Percentiles rank a stretch among this genome's conserved stretches.
Evolutionary conservation across 2,888 invertebrate species (phyloP).

Genomic region (Athalia rosae): DNA sequence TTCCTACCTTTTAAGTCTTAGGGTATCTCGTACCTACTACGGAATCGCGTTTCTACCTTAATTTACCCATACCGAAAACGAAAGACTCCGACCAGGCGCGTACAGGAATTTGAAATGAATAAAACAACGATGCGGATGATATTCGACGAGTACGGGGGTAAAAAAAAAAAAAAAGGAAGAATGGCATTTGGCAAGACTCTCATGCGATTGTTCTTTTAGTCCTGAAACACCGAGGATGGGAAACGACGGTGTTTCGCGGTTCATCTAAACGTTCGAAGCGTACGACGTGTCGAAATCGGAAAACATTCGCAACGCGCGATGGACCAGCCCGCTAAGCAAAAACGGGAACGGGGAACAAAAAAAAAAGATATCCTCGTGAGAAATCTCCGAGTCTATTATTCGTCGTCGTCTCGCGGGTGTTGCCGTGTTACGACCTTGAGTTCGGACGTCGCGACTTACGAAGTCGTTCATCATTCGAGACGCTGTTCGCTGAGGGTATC

Average conservation of each 20-base stretch:
- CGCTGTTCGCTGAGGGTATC: slow-evolving; percentile 47
- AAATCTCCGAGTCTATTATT: not conserved
- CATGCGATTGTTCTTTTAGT: slow-evolving; percentile 33
- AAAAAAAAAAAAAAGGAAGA: slow-evolving; percentile 1
- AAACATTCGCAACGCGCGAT: slow-evolving; percentile 8
- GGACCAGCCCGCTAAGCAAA: not conserved
- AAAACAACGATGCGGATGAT: too few species aligned
- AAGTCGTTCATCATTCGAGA: slow-evolving; percentile 11
- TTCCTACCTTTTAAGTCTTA: not conserved
- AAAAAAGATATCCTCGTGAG: too few species aligned
- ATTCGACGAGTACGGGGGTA: not conserved
- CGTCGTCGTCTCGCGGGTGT: not conserved
- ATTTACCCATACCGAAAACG: too few species aligned
- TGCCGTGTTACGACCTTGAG: slow-evolving; percentile 22
- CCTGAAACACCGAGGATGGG: slow-evolving; percentile 26
- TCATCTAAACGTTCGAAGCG: slow-evolving; percentile 33
- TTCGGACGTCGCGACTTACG: slow-evolving; percentile 1
- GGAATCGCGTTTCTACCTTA: not conserved
- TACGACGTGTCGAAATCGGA: slow-evolving; percentile 17
- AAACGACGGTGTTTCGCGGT: slow-evolving; percentile 40
- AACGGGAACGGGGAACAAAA: not conserved
- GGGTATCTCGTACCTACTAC: not conserved
- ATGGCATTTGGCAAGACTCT: slow-evolving; percentile 40
- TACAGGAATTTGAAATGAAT: too few species aligned
- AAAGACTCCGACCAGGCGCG: too few species aligned